Conservation (phyloP, 1,140 invertebrate genomes). For the Aphidius ervi region DNA sequence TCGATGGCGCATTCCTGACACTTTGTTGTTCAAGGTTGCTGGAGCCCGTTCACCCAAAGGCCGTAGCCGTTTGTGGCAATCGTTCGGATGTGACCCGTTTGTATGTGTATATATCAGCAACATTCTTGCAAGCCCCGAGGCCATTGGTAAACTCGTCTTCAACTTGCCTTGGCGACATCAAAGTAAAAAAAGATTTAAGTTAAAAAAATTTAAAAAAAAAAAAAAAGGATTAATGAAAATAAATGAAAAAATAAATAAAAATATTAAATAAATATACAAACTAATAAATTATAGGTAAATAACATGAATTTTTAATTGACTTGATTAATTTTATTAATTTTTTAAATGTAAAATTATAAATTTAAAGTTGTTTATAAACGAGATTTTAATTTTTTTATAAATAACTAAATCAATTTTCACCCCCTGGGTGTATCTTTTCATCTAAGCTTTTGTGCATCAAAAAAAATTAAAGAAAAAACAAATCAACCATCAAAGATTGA, state of each 20-base stretch:
- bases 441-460: too few relatives aligned
- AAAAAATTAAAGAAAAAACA: too few relatives aligned
- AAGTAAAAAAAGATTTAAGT: background rate
- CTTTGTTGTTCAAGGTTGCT: slow-evolving; percentile 41
- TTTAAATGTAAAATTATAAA: too few relatives aligned
- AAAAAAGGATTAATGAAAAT: background rate
- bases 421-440: too few relatives aligned
- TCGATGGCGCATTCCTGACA: slow-evolving; percentile 40
- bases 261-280: background rate
- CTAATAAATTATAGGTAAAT: too few relatives aligned
- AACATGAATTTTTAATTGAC: too few relatives aligned
- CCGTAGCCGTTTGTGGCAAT: slow-evolving; percentile 26
- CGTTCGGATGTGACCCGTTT: slow-evolving; percentile 11
- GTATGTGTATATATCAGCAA: slow-evolving; percentile 3
- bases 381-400: too few relatives aligned
- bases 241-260: background rate
- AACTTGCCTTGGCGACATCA: slow-evolving; percentile 2
- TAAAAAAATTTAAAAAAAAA: slow-evolving; percentile 6
- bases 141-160: slow-evolving; percentile 7
- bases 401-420: too few relatives aligned
- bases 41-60: slow-evolving; percentile 43
- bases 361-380: too few relatives aligned
- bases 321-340: too few relatives aligned
- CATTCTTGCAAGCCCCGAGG: slow-evolving; percentile 7
- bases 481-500: too few relatives aligned